Conservation (phyloP, 2,797 vertebrate species). For the Cynodonichthys magdalenae region DNA sequence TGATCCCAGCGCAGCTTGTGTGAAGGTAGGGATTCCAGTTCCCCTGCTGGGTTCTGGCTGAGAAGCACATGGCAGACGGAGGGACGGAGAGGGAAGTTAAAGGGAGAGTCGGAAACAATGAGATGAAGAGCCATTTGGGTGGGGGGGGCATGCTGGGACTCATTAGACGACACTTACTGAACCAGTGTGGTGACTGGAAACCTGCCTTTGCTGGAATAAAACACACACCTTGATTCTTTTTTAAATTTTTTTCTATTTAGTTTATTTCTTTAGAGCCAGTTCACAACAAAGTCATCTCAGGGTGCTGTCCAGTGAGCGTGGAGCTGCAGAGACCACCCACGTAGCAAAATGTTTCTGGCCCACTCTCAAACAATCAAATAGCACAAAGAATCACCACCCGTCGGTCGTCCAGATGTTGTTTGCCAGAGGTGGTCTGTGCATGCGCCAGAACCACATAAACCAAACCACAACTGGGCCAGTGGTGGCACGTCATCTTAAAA, state of each 20-base stretch:
- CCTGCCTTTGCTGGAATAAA: slow-evolving; percentile 4
- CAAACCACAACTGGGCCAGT: no score
- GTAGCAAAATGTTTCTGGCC: no score
- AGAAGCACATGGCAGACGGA: slow-evolving; percentile 68
- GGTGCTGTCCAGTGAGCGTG: no score
- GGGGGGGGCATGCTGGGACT: slow-evolving; percentile 53
- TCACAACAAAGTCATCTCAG: no score
- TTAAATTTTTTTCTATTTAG: not conserved
- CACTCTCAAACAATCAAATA: no score
- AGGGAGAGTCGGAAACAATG: slow-evolving; percentile 41
- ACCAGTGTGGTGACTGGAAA: slow-evolving; percentile 41
- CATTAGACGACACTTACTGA: slow-evolving; percentile 66
- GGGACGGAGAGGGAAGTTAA: slow-evolving; percentile 54
- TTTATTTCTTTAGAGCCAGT: no score
- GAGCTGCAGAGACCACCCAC: no score
- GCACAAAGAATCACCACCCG: no score
- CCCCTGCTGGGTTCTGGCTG: slow-evolving; percentile 69
- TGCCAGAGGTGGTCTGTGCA: no score
- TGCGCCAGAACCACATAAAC: no score
- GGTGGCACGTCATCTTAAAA: no score
- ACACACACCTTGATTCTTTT: not conserved
- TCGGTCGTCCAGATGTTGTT: no score
- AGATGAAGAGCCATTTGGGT: slow-evolving; percentile 33
- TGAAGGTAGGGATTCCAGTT: slow-evolving; percentile 59
- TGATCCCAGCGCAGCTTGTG: slow-evolving; percentile 66